Conservation (phyloP, 2,797 vertebrate genomes). For the Amblyraja radiata region DNA sequence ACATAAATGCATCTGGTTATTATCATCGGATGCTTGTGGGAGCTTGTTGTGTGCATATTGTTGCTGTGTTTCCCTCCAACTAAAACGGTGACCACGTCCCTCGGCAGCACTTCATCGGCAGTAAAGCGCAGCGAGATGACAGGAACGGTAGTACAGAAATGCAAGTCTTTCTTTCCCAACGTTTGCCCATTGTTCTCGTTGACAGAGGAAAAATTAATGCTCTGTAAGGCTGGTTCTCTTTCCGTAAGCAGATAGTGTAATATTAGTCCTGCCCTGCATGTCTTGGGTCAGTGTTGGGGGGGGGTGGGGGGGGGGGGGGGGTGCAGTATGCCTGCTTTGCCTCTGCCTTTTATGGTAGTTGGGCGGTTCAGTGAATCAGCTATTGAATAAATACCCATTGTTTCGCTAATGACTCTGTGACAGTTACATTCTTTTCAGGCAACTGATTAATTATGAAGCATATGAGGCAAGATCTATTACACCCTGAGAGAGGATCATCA, state of each 20-base stretch:
- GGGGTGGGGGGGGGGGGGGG: too few relatives aligned
- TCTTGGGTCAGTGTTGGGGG: background rate
- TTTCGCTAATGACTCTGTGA: background rate
- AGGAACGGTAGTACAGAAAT: too few relatives aligned
- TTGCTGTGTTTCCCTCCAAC: too few relatives aligned
- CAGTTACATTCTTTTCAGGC: background rate
- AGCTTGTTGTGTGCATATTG: too few relatives aligned
- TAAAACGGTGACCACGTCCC: too few relatives aligned
- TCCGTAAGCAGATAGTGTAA: conserved; percentile 28
- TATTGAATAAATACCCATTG: background rate
- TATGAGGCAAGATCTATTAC: background rate
- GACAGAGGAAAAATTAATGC: conserved; percentile 20
- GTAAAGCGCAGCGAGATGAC: too few relatives aligned
- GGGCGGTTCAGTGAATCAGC: background rate
- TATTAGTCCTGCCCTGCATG: background rate
- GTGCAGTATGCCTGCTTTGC: background rate
- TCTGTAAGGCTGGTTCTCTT: background rate
- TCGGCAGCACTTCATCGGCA: too few relatives aligned
- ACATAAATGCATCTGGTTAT: too few relatives aligned
- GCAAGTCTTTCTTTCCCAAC: too few relatives aligned
- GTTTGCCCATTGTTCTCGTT: conserved; percentile 4
- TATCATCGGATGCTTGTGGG: too few relatives aligned
- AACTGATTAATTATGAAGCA: conserved; percentile 4
- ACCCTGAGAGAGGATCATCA: background rate
- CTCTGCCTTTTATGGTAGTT: background rate